A percentile compares a stretch with the other conserved stretches of the same genome.
Evolutionary conservation across 2,113 vertebrate genomes (phyloP).

Genomic region (Lutjanus erythropterus): DNA sequence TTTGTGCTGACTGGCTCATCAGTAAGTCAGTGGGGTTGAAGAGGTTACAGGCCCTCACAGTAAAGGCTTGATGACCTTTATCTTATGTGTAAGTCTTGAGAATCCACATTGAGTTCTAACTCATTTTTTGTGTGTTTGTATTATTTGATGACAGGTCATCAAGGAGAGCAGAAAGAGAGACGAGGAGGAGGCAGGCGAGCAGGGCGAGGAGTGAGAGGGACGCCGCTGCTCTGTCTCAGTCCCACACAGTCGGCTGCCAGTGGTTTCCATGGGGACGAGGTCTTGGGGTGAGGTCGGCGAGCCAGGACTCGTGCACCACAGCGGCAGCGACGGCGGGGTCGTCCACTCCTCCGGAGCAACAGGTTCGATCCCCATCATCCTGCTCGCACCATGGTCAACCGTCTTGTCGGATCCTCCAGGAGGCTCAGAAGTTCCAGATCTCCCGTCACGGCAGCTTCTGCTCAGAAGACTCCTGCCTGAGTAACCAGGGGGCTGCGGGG

Average conservation of each 20-base stretch:
- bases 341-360: slow-evolving; percentile 52
- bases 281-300: slow-evolving; percentile 63
- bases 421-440: slow-evolving; percentile 86
- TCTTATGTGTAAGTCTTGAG: neutral
- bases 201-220: slow-evolving; percentile 73
- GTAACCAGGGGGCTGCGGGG: slow-evolving; percentile 21
- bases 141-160: slow-evolving; percentile 45
- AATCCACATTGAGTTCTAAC: neutral
- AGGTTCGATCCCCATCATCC: slow-evolving; percentile 41
- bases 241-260: slow-evolving; percentile 83
- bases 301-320: slow-evolving; percentile 65
- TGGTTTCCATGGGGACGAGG: slow-evolving; percentile 72
- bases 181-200: slow-evolving; percentile 57
- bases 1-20: neutral
- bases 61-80: neutral
- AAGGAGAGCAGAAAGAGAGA: slow-evolving; percentile 62
- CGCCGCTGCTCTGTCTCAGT: slow-evolving; percentile 68
- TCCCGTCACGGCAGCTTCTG: slow-evolving; percentile 89
- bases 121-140: neutral
- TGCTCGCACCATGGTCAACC: slow-evolving; percentile 64
- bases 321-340: neutral
- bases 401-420: slow-evolving; percentile 70
- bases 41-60: neutral
- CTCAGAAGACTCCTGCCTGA: slow-evolving; percentile 85
- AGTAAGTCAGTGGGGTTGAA: neutral